phyloP scores from a whole-genome alignment of 2,888 invertebrate genomes.

The Mythimna vitellina region DNA sequence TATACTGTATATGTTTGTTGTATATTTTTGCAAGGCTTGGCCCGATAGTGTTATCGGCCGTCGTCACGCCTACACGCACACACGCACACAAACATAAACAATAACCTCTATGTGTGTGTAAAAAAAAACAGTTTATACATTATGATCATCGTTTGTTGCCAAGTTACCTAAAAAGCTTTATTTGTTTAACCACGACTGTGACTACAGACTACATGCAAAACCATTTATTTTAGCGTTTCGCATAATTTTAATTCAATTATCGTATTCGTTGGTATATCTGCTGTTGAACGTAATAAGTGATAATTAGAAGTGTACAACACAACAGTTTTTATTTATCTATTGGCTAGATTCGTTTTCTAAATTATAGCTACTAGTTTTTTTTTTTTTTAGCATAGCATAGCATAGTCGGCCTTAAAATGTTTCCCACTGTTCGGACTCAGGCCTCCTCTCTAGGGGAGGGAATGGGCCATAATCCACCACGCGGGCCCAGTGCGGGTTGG shows the following conservation, averaged over 20 bases:
- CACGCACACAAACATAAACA: constrained; percentile 65
- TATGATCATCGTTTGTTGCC: constrained; percentile 77
- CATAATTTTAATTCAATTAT: constrained; percentile 59
- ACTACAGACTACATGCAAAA: constrained; percentile 33
- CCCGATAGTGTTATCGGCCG: constrained; percentile 86
- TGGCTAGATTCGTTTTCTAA: constrained; percentile 10
- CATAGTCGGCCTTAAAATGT: too few relatives aligned
- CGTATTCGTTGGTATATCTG: constrained; percentile 23
- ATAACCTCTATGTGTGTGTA: constrained; percentile 35
- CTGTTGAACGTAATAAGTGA: constrained; percentile 26
- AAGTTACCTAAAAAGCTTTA: constrained; percentile 77
- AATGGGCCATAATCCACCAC: too few relatives aligned
- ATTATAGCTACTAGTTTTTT: too few relatives aligned
- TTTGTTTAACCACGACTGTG: constrained; percentile 45
- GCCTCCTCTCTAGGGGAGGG: too few relatives aligned
- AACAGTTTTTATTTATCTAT: background rate
- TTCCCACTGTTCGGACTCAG: too few relatives aligned
- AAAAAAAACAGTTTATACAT: constrained; percentile 68
- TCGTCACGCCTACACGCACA: constrained; percentile 85
- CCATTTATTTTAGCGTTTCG: constrained; percentile 49
- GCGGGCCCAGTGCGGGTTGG: too few relatives aligned
- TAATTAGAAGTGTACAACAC: constrained; percentile 27
- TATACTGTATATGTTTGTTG: constrained; percentile 81
- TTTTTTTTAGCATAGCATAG: too few relatives aligned
- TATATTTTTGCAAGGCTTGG: constrained; percentile 89